Evolutionary conservation across 2,888 invertebrate species (phyloP), one percentile per base, ranked within the genome.

Genomic region (Drosophila neotestacea): DNA sequence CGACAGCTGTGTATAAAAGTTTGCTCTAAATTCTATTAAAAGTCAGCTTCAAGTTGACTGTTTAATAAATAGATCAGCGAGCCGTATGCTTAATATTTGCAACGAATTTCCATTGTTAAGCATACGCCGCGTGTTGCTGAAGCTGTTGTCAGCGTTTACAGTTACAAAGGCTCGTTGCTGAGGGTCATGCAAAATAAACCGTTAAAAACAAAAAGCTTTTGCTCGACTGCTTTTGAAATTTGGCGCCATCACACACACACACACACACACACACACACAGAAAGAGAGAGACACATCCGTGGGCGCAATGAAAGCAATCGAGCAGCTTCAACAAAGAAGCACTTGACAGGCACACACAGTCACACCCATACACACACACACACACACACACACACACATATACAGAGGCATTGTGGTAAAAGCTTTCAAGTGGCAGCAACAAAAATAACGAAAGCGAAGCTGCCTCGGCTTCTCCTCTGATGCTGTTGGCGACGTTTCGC

Each of bases 361-460:
- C 41, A 50, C 60, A 70, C 48, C 65, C 54, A 59, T 55, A 56
- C 28, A 58, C 44, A 70, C 41, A 59, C 47, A 41, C 38, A 36
- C 16, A 56, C 28, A 58, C 44, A 70, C 41, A 59, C 47, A 41
- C 38, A 36, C 16, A 39, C 47, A 55, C 36, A 61, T 34, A 47
- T 54, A 75, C 68, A 64, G 39, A 52, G 60, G 58, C 72, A 88
- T 73, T 82, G 85, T 82, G 86, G 79, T 85, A 87, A 86, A 87
- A 85, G 85, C 85, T 85, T 88, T 86, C 89, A 89, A 86, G 89
- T 85, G 76, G 42, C 89, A 87, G 70, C 74, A 80, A 56, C 84
- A 75, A 79, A 74, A 70, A 73, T 62, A 75, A 73, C 63, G 62
- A 82, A 65, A 65, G 52, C 66, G 70, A 81, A 66, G 73, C 85